Evolutionary conservation across 2,888 invertebrate genomes (phyloP).

Genomic region (Tortrix viridana): DNA sequence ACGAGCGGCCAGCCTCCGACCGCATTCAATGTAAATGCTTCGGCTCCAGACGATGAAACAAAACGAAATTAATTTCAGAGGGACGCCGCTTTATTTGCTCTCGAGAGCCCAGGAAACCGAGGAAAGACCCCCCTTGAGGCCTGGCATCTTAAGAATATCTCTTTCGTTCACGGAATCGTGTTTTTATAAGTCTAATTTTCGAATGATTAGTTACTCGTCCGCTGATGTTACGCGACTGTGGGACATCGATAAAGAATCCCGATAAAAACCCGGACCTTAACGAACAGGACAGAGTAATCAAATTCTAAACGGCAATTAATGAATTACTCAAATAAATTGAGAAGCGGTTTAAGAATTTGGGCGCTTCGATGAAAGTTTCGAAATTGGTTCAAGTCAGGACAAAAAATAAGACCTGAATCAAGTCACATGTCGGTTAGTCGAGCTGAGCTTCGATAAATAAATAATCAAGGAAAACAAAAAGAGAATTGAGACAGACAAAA

Average conservation of each 20-base stretch:
- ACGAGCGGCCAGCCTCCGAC: conserved; percentile 77
- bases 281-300: conserved; percentile 49
- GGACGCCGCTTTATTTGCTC: conserved; percentile 77
- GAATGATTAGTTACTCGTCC: conserved; percentile 70
- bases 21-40: conserved; percentile 83
- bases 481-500: conserved; percentile 55
- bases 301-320: conserved; percentile 51
- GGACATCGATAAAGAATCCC: conserved; percentile 62
- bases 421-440: conserved; percentile 20
- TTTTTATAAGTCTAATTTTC: conserved; percentile 64
- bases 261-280: conserved; percentile 58
- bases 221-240: conserved; percentile 51
- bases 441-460: conserved; percentile 57
- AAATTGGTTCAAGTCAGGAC: conserved; percentile 43
- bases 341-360: conserved; percentile 47
- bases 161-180: conserved; percentile 64
- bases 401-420: conserved; percentile 27
- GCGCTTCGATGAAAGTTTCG: conserved; percentile 31
- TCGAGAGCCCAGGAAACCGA: conserved; percentile 61
- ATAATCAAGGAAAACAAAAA: conserved; percentile 69
- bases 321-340: conserved; percentile 47
- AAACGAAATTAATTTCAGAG: conserved; percentile 83
- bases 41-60: conserved; percentile 81
- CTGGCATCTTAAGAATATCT: conserved; percentile 68
- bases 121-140: conserved; percentile 77